Evolutionary conservation across 2,113 vertebrate species (phyloP), one percentile per base, ranked within the genome.

Genomic region (Pogona vitticeps): DNA sequence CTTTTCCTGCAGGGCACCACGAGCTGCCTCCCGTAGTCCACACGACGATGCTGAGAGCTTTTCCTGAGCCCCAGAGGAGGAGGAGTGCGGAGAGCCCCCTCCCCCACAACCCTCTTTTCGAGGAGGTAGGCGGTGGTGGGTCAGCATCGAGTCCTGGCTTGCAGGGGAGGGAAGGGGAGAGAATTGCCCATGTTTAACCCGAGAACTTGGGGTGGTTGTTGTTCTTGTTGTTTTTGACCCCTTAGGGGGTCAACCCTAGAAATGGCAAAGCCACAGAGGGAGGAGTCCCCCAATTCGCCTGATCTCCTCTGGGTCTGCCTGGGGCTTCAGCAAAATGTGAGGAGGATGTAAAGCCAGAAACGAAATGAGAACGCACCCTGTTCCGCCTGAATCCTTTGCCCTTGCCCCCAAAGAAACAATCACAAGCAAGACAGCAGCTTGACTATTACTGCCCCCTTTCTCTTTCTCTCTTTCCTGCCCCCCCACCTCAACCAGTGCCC

Each of bases 41-140:
- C 91, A 99, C 98, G 40, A 99, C 98, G 3, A 98, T 99, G 97
- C 93, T 99, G 86, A 96, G 98, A 90, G 97, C 97, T 9, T 98
- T 98, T 83, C 97, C 98, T 0, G 92, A 94, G 59, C 94, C 93
- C 76, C 94, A 97, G 91, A 96, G 96, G 91, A 96, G 96, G 91
- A 97, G 84, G 81, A 93, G 94, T 1, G 93, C 96, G 0, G 97
- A 98, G 76, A 85, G 94, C 2, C 93, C 97, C 77, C 97, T 97
- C 84, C 95, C 96, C 9, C 95, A 95, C 56, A 94, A 80, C 76
- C 83, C 82, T 36, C 10, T 93, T 13, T 96, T 96, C 0, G 91
- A 93, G 0, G 92, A 96, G 1, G 97, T 97, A 94, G 87, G 96
- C 86, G 52, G 71, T 14, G 18, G 28, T 17, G 0, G 12, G 9